Evolutionary conservation across 2,888 invertebrate species (phyloP), one percentile per base, ranked within the genome.

Genomic region (Megaustenia siamemsis): DNA sequence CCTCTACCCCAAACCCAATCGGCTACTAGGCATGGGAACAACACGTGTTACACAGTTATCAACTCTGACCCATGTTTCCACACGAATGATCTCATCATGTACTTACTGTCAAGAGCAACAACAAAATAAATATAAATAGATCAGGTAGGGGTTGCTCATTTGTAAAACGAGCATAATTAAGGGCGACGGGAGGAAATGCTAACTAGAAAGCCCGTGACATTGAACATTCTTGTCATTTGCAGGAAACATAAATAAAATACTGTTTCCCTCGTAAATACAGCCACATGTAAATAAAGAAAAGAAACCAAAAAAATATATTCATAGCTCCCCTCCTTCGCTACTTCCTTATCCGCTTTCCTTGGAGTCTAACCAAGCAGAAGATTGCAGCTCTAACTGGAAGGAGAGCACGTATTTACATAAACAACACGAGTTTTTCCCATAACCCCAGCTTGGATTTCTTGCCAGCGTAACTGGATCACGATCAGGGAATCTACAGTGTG

Each of bases 351-450:
- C 38, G 76, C 56, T 53, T 76, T 76, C 21, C 28, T 32, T 76
- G 32, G 76, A 53, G 76, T 56, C 56, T 38, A 76, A 76, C 56
- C 56, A 76, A 24, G 76, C 76, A 76, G 76, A 76, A 76, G 76
- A 35, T 6, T 35, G 35, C 12, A 76, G 76, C 56, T 76, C 56
- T 53, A 35, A 21, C 56, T 21, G 53, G 35, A 76, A 53, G 53
- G 76, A 76, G 56, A 35, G 53, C 76, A 76, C 76, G 38, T 76
- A 76, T 76, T 76, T 53, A 76, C 76, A 76, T 35, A 76, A 76
- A 76, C 56, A 76, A 76, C 76, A 53, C 76, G 32, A 56, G 76
- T 76, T 76, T 76, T 76, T 53, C 76, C 76, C 76, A 53, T 53
- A 76, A 76, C 15, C 76, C 21, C 24, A 56, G 53, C 1, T 76